Conservation (phyloP, 2,888 invertebrate species). For the Timema cristinae region DNA sequence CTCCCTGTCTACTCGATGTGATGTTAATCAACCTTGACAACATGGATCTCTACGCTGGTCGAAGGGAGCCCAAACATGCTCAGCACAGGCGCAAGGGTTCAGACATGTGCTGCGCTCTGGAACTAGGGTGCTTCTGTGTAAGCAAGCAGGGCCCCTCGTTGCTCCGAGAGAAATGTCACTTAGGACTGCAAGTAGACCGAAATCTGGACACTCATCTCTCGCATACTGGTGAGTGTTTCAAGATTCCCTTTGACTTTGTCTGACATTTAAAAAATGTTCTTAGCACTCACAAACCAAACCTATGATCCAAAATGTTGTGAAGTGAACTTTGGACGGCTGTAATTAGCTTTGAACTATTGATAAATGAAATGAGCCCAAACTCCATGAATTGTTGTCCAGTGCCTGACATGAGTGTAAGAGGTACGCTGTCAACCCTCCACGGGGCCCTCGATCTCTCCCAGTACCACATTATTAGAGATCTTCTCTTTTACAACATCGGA, state of each 20-base stretch:
- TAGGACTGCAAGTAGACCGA: slow-evolving; percentile 75
- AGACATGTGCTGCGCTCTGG: slow-evolving; percentile 4
- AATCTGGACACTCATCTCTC: slow-evolving; percentile 63
- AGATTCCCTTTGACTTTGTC: too few relatives aligned
- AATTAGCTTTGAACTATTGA: slow-evolving; percentile 36
- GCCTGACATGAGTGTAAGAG: slow-evolving; percentile 81
- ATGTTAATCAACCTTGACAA: slow-evolving; percentile 69
- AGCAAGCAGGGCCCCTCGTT: slow-evolving; percentile 61
- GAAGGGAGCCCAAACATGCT: slow-evolving; percentile 36
- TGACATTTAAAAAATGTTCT: too few relatives aligned
- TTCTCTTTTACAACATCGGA: slow-evolving; percentile 85
- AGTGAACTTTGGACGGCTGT: neutral
- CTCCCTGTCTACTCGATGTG: slow-evolving; percentile 65
- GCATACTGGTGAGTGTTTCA: neutral
- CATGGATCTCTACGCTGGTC: slow-evolving; percentile 71
- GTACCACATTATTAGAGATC: slow-evolving; percentile 81
- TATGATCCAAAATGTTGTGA: neutral
- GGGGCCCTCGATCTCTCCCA: slow-evolving; percentile 77
- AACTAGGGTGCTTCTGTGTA: slow-evolving; percentile 51
- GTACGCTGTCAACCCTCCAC: slow-evolving; percentile 79
- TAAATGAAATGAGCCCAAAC: neutral
- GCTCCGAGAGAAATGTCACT: slow-evolving; percentile 75
- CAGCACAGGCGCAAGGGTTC: slow-evolving; percentile 35
- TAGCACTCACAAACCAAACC: neutral
- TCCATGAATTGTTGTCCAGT: slow-evolving; percentile 41